Evolutionary conservation across 2,113 vertebrate species (phyloP).

Genomic region (Microtus montanus): DNA sequence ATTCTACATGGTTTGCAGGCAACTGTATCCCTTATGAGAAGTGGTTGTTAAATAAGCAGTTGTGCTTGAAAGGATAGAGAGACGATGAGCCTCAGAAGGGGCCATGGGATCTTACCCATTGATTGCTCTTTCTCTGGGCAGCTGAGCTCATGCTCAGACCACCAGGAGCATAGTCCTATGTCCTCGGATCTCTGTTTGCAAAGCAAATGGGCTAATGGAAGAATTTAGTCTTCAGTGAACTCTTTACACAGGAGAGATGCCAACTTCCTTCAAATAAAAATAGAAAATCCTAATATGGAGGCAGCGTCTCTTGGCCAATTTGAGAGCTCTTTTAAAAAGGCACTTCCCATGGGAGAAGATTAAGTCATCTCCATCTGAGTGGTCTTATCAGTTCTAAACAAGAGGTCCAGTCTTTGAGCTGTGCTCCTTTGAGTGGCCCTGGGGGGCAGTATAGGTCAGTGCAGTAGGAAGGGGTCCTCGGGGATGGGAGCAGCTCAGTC

Average conservation of each 20-base stretch:
- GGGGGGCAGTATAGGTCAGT: not conserved
- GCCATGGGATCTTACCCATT: not conserved
- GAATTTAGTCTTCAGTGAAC: constrained; percentile 69
- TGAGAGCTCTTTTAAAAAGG: constrained; percentile 63
- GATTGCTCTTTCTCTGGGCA: not conserved
- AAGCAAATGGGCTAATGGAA: constrained; percentile 74
- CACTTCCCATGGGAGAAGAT: constrained; percentile 58
- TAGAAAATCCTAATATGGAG: constrained; percentile 73
- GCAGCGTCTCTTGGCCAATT: constrained; percentile 40
- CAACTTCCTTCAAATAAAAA: constrained; percentile 74
- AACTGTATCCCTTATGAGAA: not conserved
- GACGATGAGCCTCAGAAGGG: not conserved
- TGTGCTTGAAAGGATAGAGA: not conserved
- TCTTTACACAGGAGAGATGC: constrained; percentile 59
- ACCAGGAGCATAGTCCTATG: not conserved
- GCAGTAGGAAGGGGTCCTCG: not conserved
- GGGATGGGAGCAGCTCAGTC: not conserved
- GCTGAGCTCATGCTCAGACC: not conserved
- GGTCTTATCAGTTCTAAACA: constrained; percentile 53
- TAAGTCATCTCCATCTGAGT: constrained; percentile 46
- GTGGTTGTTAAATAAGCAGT: not conserved
- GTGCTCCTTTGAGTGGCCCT: not conserved
- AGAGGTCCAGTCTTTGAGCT: not conserved
- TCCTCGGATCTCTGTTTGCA: constrained; percentile 46
- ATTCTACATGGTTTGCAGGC: not conserved